Evolutionary conservation across 2,113 vertebrate species (phyloP), one percentile per base, ranked within the genome.

Genomic region (Varanus komodoensis): DNA sequence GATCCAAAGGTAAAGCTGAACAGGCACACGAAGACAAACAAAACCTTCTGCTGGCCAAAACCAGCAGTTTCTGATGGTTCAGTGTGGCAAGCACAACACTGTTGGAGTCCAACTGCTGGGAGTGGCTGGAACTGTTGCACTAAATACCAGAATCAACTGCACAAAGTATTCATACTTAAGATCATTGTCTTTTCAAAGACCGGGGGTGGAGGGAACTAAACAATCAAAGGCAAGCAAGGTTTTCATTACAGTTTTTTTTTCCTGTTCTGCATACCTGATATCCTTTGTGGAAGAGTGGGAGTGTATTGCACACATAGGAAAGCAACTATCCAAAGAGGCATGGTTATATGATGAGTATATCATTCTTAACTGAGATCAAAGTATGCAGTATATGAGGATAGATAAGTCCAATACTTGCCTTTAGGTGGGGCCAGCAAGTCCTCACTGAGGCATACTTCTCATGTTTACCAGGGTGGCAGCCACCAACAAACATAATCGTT

Each of bases 281-380:
- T 54, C 67, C 64, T 71, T 38, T 57, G 48, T 88, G 19, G 57
- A 32, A 54, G 19, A 82, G 67, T 87, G 64, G 87, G 87, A 54
- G 64, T 71, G 87, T 54, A 73, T 12, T 54, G 32, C 48, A 82
- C n/a, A 73, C 48, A 71, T 68, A 73, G 29, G 64, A 71, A 57
- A 87, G n/a, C 73, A 77, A 64, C 11, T 57, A 44, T 38, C 14
- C 29, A 67, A 79, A 78, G 38, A 64, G 54, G 54, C 74, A 67
- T 88, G 57, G 11, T 82, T 88, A 52, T 52, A 81, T 4, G 44
- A 81, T 88, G 78, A 81, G 12, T 71, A 52, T n/a, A 19, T 38
- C 87, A 82, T 88, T 88, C 87, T 71, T 88, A 38, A 57, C 21
- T n/a, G 73, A 57, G 69, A 29, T 67, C 50, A 73, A 88, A 88